Conservation (phyloP, 35 echinoderm and acorn worm species). For the Holothuria glaberrima region DNA sequence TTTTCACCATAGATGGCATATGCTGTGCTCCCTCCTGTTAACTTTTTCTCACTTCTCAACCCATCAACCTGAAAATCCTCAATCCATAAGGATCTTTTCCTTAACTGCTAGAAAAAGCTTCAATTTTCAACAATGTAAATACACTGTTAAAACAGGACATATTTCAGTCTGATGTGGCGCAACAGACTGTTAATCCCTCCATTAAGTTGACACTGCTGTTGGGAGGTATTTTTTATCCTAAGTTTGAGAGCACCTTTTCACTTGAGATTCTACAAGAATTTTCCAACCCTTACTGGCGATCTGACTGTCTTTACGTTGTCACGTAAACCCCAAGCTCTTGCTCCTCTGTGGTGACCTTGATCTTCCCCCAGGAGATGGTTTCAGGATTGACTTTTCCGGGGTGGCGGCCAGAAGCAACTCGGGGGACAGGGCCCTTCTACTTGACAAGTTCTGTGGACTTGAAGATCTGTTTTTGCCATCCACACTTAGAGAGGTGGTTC, state of each 20-base stretch:
- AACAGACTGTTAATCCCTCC: neutral
- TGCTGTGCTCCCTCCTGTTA: too few relatives aligned
- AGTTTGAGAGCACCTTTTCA: neutral
- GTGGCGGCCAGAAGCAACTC: constrained; percentile 57
- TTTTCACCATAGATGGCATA: too few relatives aligned
- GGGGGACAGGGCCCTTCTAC: constrained; percentile 62
- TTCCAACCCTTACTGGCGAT: too few relatives aligned
- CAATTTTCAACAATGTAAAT: too few relatives aligned
- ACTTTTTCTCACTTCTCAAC: too few relatives aligned
- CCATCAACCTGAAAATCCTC: too few relatives aligned
- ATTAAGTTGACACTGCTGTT: neutral
- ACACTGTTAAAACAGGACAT: neutral
- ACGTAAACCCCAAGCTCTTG: constrained; percentile 32
- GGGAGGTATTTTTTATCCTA: neutral
- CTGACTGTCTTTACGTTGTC: neutral
- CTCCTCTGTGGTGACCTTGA: constrained; percentile 12
- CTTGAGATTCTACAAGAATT: neutral
- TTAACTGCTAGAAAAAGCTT: too few relatives aligned
- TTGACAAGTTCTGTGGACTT: constrained; percentile 58
- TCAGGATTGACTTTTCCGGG: constrained; percentile 82
- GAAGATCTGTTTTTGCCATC: constrained; percentile 9
- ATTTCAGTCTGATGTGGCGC: neutral
- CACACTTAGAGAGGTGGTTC: neutral
- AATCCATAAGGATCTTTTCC: too few relatives aligned
- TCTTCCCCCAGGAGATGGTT: constrained; percentile 15